A percentile compares a stretch with the other conserved stretches of the same genome.
Conservation (phyloP, 53 echinoderm and acorn worm species). For the Crossaster papposus region DNA sequence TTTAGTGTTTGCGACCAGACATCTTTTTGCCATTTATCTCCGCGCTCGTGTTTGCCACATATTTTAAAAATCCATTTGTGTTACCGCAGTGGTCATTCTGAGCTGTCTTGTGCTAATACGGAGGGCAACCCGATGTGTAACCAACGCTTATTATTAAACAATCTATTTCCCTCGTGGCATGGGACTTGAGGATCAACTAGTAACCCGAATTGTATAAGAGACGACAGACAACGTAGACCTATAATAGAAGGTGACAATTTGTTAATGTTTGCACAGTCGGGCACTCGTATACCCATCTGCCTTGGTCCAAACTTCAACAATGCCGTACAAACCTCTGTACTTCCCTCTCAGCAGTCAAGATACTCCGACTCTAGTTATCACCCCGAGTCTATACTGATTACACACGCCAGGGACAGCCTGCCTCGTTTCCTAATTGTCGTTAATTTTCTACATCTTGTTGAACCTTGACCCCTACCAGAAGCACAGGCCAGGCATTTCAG, state of each 20-base stretch:
- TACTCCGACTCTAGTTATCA: background rate
- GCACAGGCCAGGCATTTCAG: background rate
- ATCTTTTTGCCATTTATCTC: conserved; percentile 41
- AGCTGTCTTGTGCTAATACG: conserved; percentile 21
- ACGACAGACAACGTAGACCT: background rate
- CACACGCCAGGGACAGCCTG: conserved; percentile 8
- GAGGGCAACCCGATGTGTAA: background rate
- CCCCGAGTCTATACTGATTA: background rate
- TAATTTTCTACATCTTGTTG: conserved; percentile 44
- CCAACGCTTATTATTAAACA: conserved; percentile 34
- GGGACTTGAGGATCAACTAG: conserved; percentile 27
- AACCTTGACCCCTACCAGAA: conserved; percentile 37
- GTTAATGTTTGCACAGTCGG: conserved; percentile 40
- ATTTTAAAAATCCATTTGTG: conserved; percentile 23
- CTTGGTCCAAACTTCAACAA: conserved; percentile 55
- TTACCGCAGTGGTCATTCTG: conserved; percentile 23
- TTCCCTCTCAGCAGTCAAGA: conserved; percentile 28
- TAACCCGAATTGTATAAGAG: conserved; percentile 13
- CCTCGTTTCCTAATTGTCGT: conserved; percentile 47
- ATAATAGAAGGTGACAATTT: background rate
- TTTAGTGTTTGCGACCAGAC: conserved; percentile 16
- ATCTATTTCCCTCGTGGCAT: conserved; percentile 25
- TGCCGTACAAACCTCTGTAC: background rate
- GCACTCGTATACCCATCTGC: conserved; percentile 17
- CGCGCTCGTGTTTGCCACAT: conserved; percentile 25